Conservation (phyloP, 2,888 invertebrate genomes). For the Asteroscopus sphinx region DNA sequence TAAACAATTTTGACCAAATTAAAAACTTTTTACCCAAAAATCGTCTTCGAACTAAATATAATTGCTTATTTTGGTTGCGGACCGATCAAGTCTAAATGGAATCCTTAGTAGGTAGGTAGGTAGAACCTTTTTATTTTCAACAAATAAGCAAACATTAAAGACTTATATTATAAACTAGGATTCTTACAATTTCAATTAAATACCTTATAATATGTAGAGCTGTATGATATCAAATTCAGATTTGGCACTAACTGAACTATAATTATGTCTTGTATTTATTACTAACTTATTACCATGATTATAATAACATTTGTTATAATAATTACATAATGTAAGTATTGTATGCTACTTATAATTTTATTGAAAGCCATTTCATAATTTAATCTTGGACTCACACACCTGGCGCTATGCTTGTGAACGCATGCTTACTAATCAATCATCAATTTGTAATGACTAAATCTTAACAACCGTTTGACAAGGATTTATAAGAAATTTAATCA, state of each 20-base stretch:
- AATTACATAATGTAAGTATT: conserved; percentile 3
- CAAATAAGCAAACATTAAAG: too few species aligned
- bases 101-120: too few species aligned
- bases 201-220: too few species aligned
- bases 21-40: too few species aligned
- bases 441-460: conserved; percentile 12
- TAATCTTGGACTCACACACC: conserved; percentile 14
- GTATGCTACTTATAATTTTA: conserved; percentile 11
- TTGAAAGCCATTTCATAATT: conserved; percentile 34
- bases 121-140: too few species aligned
- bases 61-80: too few species aligned
- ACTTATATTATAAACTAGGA: too few species aligned
- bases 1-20: background rate
- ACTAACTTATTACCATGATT: conserved; percentile 12
- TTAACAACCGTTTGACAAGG: conserved; percentile 26
- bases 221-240: background rate
- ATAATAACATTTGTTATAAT: conserved; percentile 1
- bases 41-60: too few species aligned
- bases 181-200: too few species aligned
- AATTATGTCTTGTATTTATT: conserved; percentile 7
- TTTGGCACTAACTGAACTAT: conserved; percentile 5
- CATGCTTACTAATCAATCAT: conserved; percentile 43
- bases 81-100: too few species aligned
- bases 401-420: conserved; percentile 57
- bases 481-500: conserved; percentile 31